A percentile compares a stretch with the other conserved stretches of the same genome.
Evolutionary conservation across 2,113 vertebrate species (phyloP).

Genomic region (Dissostichus mawsoni): DNA sequence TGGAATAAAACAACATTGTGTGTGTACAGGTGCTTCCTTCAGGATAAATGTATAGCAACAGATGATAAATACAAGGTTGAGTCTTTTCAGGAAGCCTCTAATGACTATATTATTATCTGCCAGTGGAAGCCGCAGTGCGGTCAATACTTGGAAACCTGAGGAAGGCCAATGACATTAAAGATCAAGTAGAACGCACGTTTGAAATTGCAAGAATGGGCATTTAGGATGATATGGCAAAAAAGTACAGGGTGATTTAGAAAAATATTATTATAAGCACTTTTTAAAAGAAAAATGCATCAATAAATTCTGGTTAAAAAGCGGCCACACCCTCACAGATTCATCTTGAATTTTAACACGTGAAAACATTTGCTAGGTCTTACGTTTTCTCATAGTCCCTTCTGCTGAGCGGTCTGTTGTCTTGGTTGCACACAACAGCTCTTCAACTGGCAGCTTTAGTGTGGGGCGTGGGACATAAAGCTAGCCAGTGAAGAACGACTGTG

Average conservation of each 20-base stretch:
- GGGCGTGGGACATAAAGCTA: conserved; percentile 86
- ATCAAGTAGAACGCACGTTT: conserved; percentile 29
- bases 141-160: conserved; percentile 63
- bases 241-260: neutral
- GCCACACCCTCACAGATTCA: conserved; percentile 23
- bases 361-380: neutral
- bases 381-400: conserved; percentile 36
- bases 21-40: conserved; percentile 19
- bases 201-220: neutral
- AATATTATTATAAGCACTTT: too few relatives aligned
- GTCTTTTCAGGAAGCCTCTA: conserved; percentile 14
- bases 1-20: conserved; percentile 66
- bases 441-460: conserved; percentile 89
- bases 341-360: neutral
- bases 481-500: conserved; percentile 92
- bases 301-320: neutral
- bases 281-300: neutral
- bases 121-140: conserved; percentile 51
- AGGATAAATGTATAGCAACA: neutral
- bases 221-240: neutral
- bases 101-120: conserved; percentile 21
- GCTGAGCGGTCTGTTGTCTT: conserved; percentile 78
- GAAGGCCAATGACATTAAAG: conserved; percentile 24
- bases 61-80: neutral
- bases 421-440: conserved; percentile 91